Percentiles rank a stretch among this genome's conserved stretches.
These are phyloP conservation scores for Drosophila neutralis DNA, from an alignment of 2,888 invertebrate genomes.

Conservation along the genomic window DNA sequence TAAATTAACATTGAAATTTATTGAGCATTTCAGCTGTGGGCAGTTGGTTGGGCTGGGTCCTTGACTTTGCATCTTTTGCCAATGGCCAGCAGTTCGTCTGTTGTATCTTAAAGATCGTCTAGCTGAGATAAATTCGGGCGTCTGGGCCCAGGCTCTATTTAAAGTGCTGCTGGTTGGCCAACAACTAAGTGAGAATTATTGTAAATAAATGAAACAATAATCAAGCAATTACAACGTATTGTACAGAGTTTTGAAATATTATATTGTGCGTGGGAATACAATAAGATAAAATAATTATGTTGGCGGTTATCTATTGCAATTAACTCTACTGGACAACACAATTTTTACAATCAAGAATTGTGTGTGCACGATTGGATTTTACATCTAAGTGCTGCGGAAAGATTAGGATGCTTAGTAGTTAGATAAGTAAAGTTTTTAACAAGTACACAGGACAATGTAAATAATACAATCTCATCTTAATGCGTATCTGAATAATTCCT, in stretches of 20 bases:
- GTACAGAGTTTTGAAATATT: slow-evolving; percentile 5
- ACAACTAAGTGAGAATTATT: slow-evolving; percentile 60
- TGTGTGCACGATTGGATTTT: background rate
- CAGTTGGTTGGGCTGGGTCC: slow-evolving; percentile 38
- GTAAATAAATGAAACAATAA: slow-evolving; percentile 68
- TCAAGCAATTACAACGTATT: slow-evolving; percentile 57
- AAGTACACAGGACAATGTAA: background rate
- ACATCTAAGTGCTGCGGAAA: background rate
- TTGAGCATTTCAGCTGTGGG: slow-evolving; percentile 69
- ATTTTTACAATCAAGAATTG: background rate
- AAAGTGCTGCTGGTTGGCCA: slow-evolving; percentile 58
- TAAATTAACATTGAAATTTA: slow-evolving; percentile 80
- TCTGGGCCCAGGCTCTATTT: slow-evolving; percentile 7
- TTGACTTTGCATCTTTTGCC: slow-evolving; percentile 67
- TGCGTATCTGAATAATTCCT: background rate
- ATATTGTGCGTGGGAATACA: slow-evolving; percentile 55
- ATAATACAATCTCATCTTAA: background rate
- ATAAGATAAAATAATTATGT: slow-evolving; percentile 3
- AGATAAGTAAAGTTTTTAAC: background rate
- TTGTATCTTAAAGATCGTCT: slow-evolving; percentile 71
- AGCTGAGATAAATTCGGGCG: slow-evolving; percentile 45
- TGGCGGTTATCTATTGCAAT: slow-evolving; percentile 2
- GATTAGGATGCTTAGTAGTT: background rate
- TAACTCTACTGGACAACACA: background rate
- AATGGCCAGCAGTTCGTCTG: slow-evolving; percentile 39